Percentiles rank a stretch among this genome's conserved stretches.
Evolutionary conservation across 2,888 invertebrate genomes (phyloP).

Genomic region (Petrophora chlorosata): DNA sequence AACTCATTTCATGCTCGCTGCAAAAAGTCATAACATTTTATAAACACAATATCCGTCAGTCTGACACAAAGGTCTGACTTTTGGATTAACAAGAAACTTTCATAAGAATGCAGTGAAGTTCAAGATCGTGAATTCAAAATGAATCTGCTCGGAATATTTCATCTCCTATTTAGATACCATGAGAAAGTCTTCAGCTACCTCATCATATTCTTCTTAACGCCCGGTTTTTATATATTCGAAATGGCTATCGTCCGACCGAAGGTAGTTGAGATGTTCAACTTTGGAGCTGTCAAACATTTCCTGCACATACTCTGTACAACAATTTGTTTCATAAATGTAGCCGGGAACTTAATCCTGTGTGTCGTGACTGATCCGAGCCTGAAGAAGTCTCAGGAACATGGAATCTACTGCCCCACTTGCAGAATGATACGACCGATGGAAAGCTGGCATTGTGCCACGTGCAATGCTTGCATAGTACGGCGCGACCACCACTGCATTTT

Average conservation of each 20-base stretch:
- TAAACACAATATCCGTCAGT: slow-evolving; percentile 37
- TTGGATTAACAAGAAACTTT: too few species aligned
- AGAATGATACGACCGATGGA: slow-evolving; percentile 87
- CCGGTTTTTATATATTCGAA: slow-evolving; percentile 57
- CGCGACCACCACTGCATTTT: slow-evolving; percentile 94
- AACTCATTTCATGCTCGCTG: slow-evolving; percentile 6
- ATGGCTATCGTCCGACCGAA: slow-evolving; percentile 54
- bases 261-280: slow-evolving; percentile 43
- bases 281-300: slow-evolving; percentile 41
- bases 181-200: slow-evolving; percentile 44
- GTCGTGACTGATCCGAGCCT: slow-evolving; percentile 52
- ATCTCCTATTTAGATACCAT: slow-evolving; percentile 16
- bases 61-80: slow-evolving; percentile 8
- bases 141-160: slow-evolving; percentile 10
- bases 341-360: slow-evolving; percentile 61
- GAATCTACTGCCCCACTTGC: slow-evolving; percentile 88
- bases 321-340: slow-evolving; percentile 59
- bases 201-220: slow-evolving; percentile 51
- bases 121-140: slow-evolving; percentile 16
- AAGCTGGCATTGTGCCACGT: slow-evolving; percentile 93
- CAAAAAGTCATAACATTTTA: slow-evolving; percentile 18
- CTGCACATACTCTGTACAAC: slow-evolving; percentile 48
- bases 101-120: too few species aligned
- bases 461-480: slow-evolving; percentile 90
- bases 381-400: slow-evolving; percentile 34